These are phyloP conservation scores for Phrynocephalus vlangalii DNA, from an alignment of 2,797 vertebrate species.

Conservation along the genomic window DNA sequence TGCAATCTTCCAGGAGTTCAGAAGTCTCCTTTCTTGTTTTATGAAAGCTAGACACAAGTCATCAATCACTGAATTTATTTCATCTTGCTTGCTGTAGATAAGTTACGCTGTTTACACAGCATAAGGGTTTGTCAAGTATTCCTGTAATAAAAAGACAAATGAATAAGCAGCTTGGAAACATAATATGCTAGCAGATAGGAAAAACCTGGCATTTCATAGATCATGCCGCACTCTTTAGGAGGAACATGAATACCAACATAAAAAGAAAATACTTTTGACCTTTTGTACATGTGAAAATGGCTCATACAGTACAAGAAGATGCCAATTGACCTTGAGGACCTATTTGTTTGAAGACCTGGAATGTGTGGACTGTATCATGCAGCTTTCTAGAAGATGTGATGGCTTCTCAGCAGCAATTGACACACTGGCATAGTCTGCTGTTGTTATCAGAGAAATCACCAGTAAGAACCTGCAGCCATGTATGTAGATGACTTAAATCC, in stretches of 20 bases:
- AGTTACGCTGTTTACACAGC: conserved; percentile 29
- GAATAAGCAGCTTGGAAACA: conserved; percentile 21
- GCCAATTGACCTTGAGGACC: neutral
- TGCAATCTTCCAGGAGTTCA: conserved; percentile 21
- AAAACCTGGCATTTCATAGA: conserved; percentile 38
- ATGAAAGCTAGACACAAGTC: conserved; percentile 35
- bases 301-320: neutral
- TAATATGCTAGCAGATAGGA: conserved; percentile 31
- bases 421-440: neutral
- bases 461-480: neutral
- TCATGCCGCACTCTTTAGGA: neutral
- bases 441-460: neutral
- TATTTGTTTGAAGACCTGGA: no score
- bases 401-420: no score
- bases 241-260: neutral
- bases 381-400: no score
- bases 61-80: conserved; percentile 38
- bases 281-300: neutral
- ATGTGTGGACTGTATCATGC: no score
- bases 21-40: conserved; percentile 35
- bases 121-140: conserved; percentile 39
- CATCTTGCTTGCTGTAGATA: conserved; percentile 40
- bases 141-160: conserved; percentile 46
- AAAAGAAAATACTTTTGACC: neutral
- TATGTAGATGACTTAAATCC: neutral